Evolutionary conservation across 2,888 invertebrate genomes (phyloP).

Genomic region (Folsomia candida): DNA sequence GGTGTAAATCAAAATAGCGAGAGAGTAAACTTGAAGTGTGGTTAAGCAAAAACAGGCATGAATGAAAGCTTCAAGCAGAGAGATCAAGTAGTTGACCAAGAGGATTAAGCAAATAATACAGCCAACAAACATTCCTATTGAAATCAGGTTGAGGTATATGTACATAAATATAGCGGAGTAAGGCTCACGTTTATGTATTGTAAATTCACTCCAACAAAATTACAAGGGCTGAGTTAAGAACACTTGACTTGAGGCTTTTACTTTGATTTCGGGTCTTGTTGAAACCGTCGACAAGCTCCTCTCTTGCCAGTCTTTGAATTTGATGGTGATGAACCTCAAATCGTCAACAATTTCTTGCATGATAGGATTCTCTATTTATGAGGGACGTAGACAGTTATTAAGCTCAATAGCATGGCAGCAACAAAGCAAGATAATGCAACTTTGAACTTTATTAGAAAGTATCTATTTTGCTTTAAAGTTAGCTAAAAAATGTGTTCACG

Average conservation of each 20-base stretch:
- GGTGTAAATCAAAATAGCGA: not conserved
- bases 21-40: not conserved
- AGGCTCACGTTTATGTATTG: not conserved
- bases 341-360: no score
- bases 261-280: not conserved
- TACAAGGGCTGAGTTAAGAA: not conserved
- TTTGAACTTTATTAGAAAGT: not conserved
- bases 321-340: not conserved
- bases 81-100: no score
- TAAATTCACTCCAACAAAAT: not conserved
- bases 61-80: no score
- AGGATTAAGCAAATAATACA: not conserved
- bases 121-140: no score
- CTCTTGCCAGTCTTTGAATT: not conserved
- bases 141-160: not conserved
- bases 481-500: no score
- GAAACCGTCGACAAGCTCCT: not conserved
- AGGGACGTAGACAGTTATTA: no score
- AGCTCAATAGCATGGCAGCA: no score
- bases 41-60: not conserved
- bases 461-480: not conserved
- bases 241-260: not conserved
- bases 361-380: no score
- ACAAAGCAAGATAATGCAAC: not conserved
- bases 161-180: not conserved